Conservation (phyloP, 2,797 vertebrate species). For the Amblyopsis hoosieri region DNA sequence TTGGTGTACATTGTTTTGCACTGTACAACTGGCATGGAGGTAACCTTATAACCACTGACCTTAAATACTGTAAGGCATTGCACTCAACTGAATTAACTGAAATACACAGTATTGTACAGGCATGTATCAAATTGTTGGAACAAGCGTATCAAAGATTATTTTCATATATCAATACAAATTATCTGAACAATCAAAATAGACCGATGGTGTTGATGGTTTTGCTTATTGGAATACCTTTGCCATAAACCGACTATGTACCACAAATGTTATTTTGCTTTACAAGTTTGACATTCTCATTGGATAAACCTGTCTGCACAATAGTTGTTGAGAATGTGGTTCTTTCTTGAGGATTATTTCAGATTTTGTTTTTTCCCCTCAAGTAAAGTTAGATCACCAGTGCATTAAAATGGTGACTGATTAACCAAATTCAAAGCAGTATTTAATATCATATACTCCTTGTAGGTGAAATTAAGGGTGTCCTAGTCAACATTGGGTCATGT, state of each 20-base stretch:
- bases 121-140: background rate
- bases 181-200: constrained; percentile 11
- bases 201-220: constrained; percentile 17
- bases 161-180: constrained; percentile 7
- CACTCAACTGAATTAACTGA: too few species aligned
- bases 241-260: background rate
- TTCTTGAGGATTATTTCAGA: too few species aligned
- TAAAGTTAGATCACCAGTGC: background rate
- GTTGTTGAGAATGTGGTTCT: constrained; percentile 9
- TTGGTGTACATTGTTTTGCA: too few species aligned
- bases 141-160: background rate
- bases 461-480: background rate
- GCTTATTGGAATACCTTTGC: constrained; percentile 11
- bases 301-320: constrained; percentile 10
- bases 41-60: background rate
- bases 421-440: background rate
- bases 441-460: background rate
- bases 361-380: too few species aligned
- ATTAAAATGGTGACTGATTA: background rate
- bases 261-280: constrained; percentile 25
- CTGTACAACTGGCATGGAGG: too few species aligned
- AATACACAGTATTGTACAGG: background rate
- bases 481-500: constrained; percentile 5
- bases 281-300: constrained; percentile 23
- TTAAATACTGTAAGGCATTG: too few species aligned